Evolutionary conservation across 2,888 invertebrate genomes (phyloP).

Genomic region (Drosophila seclusa): DNA sequence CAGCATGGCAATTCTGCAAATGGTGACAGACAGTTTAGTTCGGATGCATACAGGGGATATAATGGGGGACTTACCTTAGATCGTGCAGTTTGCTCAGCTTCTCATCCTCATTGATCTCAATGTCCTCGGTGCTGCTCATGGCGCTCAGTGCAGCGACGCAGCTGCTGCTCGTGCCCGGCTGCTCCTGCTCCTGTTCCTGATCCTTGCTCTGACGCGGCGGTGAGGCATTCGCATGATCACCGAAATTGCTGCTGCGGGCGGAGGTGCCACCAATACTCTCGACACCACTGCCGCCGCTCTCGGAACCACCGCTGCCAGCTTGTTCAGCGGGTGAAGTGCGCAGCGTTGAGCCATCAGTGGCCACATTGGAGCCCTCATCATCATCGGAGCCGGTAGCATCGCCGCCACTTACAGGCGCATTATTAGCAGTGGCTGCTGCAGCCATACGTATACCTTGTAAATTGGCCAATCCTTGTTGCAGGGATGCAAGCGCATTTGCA

Average conservation of each 20-base stretch:
- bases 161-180: slow-evolving; percentile 59
- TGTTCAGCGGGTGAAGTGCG: slow-evolving; percentile 94
- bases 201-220: slow-evolving; percentile 80
- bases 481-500: slow-evolving; percentile 86
- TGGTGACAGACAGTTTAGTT: neutral
- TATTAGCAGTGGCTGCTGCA: slow-evolving; percentile 68
- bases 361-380: slow-evolving; percentile 95
- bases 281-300: slow-evolving; percentile 96
- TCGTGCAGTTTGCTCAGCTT: slow-evolving; percentile 83
- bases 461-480: slow-evolving; percentile 85
- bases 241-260: slow-evolving; percentile 97
- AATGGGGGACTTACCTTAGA: slow-evolving; percentile 70
- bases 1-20: slow-evolving; percentile 86
- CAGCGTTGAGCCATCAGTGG: slow-evolving; percentile 96
- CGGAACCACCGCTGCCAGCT: slow-evolving; percentile 90
- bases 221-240: slow-evolving; percentile 86
- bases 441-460: slow-evolving; percentile 82
- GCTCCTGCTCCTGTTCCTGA: slow-evolving; percentile 56
- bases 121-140: slow-evolving; percentile 77
- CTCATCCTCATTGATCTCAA: slow-evolving; percentile 82
- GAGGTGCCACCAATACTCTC: slow-evolving; percentile 97
- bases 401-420: slow-evolving; percentile 54
- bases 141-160: slow-evolving; percentile 64
- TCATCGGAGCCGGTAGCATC: slow-evolving; percentile 97
- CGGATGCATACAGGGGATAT: neutral